Base-by-base conservation (phyloP, 2,888 invertebrate species). In the Ectemnius lituratus region DNA sequence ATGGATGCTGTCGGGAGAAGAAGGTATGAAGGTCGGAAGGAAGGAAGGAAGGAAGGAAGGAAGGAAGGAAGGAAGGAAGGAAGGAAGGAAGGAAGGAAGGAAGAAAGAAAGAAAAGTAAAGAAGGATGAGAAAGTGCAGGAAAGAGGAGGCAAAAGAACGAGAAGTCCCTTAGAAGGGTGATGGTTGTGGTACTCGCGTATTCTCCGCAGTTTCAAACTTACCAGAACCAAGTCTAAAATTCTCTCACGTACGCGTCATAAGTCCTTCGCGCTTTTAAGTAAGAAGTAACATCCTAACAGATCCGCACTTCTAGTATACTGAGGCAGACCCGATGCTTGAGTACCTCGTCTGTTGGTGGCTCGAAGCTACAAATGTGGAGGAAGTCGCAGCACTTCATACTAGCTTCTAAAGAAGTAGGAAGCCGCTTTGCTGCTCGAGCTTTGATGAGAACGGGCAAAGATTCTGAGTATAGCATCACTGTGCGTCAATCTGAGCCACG, bases 181-280 rank as follows among this genome's bases (percentile, higher is more conserved):
- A 20, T 37, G 37, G 37, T 37, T 37, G 37, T 37, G 37, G 37
- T 72, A 75, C 67, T 70, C 72, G 70, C 68, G 75, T 68, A 67
- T 70, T 74, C 70, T 70, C 67, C 69, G 47, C 65, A 60, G 62
- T 75, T 68, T 3, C 64, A 69, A 67, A 74, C 62, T 64, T 46
- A 57, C 57, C 56, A 52, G 52, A 52, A 52, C 57, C 16, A 67
- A 59, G 82, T 86, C 87, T 83, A 80, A 83, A 89, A 89, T 89
- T 89, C 87, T 85, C 87, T 90, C 90, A 90, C 89, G 89, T 87
- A 85, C 86, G 80, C 83, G 87, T 88, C 88, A 86, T 89, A 89
- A 89, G 88, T 90, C 87, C 85, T 85, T 81, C 79, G 82, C 80
- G 82, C 77, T 84, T 87, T 85, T 88, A 88, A 89, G 87, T 88